A percentile compares a stretch with the other conserved stretches of the same genome.
phyloP scores from a whole-genome alignment of 1,140 invertebrate species.

The Meloidogyne chitwoodi region DNA sequence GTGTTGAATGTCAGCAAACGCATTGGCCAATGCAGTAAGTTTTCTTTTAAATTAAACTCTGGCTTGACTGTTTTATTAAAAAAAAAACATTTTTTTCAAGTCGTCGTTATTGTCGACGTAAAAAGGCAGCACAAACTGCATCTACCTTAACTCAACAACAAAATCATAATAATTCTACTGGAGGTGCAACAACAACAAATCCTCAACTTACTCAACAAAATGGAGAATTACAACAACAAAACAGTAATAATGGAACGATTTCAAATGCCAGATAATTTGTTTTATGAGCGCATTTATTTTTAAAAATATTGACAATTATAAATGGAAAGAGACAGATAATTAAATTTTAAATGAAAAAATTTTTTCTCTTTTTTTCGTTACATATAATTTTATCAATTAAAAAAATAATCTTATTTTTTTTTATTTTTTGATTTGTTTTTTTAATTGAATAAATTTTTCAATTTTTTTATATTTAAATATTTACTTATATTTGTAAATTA shows the following conservation, averaged over 20 bases:
- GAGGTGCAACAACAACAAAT: neutral
- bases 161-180: neutral
- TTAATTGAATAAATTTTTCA: neutral
- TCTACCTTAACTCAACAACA: slow-evolving; percentile 6
- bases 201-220: neutral
- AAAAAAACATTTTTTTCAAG: neutral
- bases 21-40: slow-evolving; percentile 42
- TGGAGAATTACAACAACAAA: neutral
- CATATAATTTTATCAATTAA: no score
- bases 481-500: no score
- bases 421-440: no score
- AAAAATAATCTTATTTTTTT: no score
- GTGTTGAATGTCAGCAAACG: slow-evolving; percentile 63
- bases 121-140: neutral
- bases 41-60: neutral
- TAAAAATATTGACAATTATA: no score
- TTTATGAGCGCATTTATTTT: neutral
- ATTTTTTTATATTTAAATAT: neutral
- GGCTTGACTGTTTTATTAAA: neutral
- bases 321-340: no score
- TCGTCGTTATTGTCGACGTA: slow-evolving; percentile 31
- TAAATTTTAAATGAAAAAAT: no score
- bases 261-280: neutral
- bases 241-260: neutral
- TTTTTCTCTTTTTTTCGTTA: no score